Base-by-base conservation (phyloP, 2,888 invertebrate genomes). In the Conistra vaccinii region DNA sequence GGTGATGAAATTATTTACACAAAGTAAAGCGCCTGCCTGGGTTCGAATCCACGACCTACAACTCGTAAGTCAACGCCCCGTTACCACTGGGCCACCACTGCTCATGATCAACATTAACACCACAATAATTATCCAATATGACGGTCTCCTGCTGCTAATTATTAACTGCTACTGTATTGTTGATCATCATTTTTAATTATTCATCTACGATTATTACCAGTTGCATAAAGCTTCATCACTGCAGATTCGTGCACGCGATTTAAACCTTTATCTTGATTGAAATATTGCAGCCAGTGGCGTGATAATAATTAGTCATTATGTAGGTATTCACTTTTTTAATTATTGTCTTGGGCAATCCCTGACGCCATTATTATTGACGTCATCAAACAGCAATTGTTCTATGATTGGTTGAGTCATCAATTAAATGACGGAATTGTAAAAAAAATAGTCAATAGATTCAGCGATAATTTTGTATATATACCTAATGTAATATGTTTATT, bases 291-390 rank as follows among this genome's bases (percentile, higher is more conserved):
- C 6, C 48, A 57, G 61, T 61, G 7, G 63, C n/a, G 26, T 68
- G 66, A 42, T 26, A 7, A 17, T 29, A 7, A 35, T 12, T 23
- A 29, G 39, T 14, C 45, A 32, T 14, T 14, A 35, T 35, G 61
- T 23, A 57, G 42, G 35, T 82, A 69, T 72, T 32, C n/a, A 48
- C 42, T 23, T 69, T 69, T 73, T 69, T 71, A 81, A 75, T 84
- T 62, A 73, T 76, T 68, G 63, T 71, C 65, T 85, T 85, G 75
- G 85, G 76, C 75, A 87, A 81, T 85, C 74, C 74, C 78, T 69
- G 74, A 48, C 32, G 57, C 65, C 26, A 9, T 62, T 10, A 29
- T 58, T 58, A 26, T 53, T 70, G 69, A 76, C 82, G 76, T 85
- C 82, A 81, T 68, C 6, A 61, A 67, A 76, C 60, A 63, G 45